Evolutionary conservation across 2,888 invertebrate genomes (phyloP).

Genomic region (Oegoconia quadripuncta): DNA sequence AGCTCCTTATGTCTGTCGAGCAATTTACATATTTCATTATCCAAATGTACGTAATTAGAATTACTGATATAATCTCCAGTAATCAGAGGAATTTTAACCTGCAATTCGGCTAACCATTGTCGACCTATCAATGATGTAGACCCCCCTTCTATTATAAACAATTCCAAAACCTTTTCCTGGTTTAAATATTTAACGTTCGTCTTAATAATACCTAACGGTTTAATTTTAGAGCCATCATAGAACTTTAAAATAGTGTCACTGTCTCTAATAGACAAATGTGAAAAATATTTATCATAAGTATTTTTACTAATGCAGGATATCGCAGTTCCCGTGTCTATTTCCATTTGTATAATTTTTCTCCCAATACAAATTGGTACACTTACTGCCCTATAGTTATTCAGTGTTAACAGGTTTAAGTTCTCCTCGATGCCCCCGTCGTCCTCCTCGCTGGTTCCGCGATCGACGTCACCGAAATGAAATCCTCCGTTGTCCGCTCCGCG

Average conservation of each 20-base stretch:
- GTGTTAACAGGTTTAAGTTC: neutral
- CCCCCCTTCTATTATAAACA: slow-evolving; percentile 12
- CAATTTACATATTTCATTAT: neutral
- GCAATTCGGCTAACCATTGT: too few relatives aligned
- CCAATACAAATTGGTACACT: slow-evolving; percentile 14
- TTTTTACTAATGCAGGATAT: slow-evolving; percentile 7
- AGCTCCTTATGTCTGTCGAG: slow-evolving; percentile 10
- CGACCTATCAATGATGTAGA: too few relatives aligned
- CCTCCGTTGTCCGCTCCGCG: neutral
- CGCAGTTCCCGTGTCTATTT: slow-evolving; percentile 18
- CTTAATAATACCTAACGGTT: slow-evolving; percentile 9
- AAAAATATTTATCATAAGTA: slow-evolving; percentile 11
- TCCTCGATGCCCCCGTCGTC: neutral
- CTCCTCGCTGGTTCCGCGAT: neutral
- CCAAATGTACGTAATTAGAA: too few relatives aligned
- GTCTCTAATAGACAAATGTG: slow-evolving; percentile 11
- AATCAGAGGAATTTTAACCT: too few relatives aligned
- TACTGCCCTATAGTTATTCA: slow-evolving; percentile 12
- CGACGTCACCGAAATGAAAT: neutral
- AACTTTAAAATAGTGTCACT: slow-evolving; percentile 6
- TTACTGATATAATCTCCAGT: too few relatives aligned
- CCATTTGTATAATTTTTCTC: slow-evolving; percentile 12
- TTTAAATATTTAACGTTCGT: slow-evolving; percentile 5
- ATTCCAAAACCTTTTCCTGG: slow-evolving; percentile 6
- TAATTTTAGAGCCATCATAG: slow-evolving; percentile 7